Percentiles rank a stretch among this genome's conserved stretches.
phyloP scores from a whole-genome alignment of 2,797 vertebrate genomes.

The Sphenopsis melanotis region DNA sequence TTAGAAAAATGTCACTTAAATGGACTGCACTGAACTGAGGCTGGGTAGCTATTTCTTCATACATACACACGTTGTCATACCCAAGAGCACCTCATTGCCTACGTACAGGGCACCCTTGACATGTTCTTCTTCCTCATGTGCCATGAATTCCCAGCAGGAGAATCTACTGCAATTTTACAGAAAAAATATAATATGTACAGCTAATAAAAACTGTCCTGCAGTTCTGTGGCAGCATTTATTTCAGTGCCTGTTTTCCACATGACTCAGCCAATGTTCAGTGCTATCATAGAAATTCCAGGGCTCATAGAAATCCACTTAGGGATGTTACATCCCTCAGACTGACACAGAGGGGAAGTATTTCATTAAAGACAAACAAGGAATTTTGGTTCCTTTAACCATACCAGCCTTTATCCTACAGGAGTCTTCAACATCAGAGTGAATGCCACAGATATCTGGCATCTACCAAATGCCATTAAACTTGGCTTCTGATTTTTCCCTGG shows the following conservation, averaged over 20 bases:
- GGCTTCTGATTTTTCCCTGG: not conserved
- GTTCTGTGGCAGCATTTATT: not conserved
- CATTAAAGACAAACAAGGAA: not conserved
- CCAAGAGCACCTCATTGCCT: not conserved
- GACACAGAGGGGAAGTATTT: rapidly evolving
- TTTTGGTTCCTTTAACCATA: not conserved
- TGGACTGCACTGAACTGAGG: not conserved
- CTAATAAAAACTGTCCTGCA: not conserved
- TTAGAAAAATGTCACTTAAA: not conserved
- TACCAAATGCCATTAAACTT: not conserved
- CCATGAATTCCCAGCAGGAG: not conserved
- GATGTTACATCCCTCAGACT: not conserved
- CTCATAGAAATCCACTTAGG: not conserved
- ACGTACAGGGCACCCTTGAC: not conserved
- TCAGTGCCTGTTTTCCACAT: not conserved
- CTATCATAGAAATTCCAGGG: not conserved
- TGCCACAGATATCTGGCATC: not conserved
- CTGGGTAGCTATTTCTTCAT: not conserved
- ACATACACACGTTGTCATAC: rapidly evolving
- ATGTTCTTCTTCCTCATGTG: not conserved
- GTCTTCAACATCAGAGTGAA: not conserved
- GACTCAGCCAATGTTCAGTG: not conserved
- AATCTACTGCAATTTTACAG: not conserved
- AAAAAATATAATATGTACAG: not conserved
- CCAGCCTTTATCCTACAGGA: not conserved